Evolutionary conservation across 1,140 invertebrate genomes (phyloP), one percentile per base, ranked within the genome.

Genomic region (Nixonia krombeini): DNA sequence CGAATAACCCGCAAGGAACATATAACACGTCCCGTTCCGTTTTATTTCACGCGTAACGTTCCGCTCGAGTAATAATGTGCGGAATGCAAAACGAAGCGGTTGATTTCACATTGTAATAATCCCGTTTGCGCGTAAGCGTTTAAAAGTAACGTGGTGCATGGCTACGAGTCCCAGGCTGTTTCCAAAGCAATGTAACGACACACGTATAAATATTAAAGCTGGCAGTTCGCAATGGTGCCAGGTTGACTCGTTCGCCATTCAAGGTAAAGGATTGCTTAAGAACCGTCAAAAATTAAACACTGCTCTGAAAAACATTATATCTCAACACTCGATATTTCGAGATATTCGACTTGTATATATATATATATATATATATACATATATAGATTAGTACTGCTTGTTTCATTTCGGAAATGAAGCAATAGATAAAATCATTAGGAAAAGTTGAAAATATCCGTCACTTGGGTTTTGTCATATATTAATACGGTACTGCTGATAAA

Each of bases 171-270:
- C 40, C 31, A 46, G 21, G 49, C 45, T 41, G 15, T 44, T 37
- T 33, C 64, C 75, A 75, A 77, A 70, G 70, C 55, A 53, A 52
- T 51, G 59, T 64, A 70, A 71, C 74, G 67, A 71, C 53, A 61
- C 52, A 42, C 58, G 59, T 62, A 59, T 75, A 70, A 77, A 73
- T 78, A 75, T 76, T 70, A 70, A 73, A 68, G 41, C 38, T 38
- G 35, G 26, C 25, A 29, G 46, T 58, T 31, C 47, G 55, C 44
- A 23, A 23, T 31, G 41, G 38, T n/a, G n/a, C n/a, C 18, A 53
- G 37, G 33, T 46, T 44, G 35, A 12, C 21, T 23, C 12, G 47
- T 21, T 13, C 52, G 52, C 45, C 26, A 53, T 42, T 51, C 47
- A 69, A 69, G 63, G 55, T 44, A 35, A 47, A 51, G 31, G 52